A percentile compares a stretch with the other conserved stretches of the same genome.
Evolutionary conservation across 2,888 invertebrate species (phyloP).

Genomic region (Dicycla oo): DNA sequence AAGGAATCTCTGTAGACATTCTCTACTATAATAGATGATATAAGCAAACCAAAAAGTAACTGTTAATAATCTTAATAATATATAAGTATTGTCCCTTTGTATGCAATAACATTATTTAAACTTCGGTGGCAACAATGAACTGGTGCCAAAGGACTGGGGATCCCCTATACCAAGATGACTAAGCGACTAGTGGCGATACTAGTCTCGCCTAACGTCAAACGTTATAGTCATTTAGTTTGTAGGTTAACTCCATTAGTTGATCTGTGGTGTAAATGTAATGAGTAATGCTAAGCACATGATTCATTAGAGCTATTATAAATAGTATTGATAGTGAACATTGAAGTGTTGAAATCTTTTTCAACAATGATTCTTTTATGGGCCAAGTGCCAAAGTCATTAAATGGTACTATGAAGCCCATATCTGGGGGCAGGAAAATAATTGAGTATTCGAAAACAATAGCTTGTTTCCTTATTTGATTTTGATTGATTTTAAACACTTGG

Average conservation of each 20-base stretch:
- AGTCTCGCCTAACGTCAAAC: conserved; percentile 53
- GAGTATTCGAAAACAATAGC: conserved; percentile 44
- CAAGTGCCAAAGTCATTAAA: conserved; percentile 31
- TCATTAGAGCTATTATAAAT: conserved; percentile 31
- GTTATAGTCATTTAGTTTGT: conserved; percentile 48
- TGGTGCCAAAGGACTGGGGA: conserved; percentile 41
- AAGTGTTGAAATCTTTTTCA: conserved; percentile 11
- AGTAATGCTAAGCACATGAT: conserved; percentile 42
- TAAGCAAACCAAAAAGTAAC: conserved; percentile 30
- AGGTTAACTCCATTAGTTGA: conserved; percentile 52
- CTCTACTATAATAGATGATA: not conserved
- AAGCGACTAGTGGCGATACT: conserved; percentile 35
- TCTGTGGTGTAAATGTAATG: conserved; percentile 33
- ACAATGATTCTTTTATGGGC: conserved; percentile 14
- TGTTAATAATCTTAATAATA: conserved; percentile 13
- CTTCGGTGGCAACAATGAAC: conserved; percentile 7
- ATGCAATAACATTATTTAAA: conserved; percentile 14
- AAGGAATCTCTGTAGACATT: conserved; percentile 1
- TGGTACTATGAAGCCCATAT: conserved; percentile 22
- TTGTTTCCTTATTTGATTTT: conserved; percentile 17
- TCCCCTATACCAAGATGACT: conserved; percentile 53
- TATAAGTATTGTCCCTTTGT: conserved; percentile 36
- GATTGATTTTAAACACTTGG: conserved; percentile 30
- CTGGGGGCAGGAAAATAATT: conserved; percentile 22
- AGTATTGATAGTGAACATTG: conserved; percentile 15